Percentiles rank a stretch among this genome's conserved stretches.
Conservation (phyloP, 64 coral and sea anemone genomes). For the Actinia tenebrosa region DNA sequence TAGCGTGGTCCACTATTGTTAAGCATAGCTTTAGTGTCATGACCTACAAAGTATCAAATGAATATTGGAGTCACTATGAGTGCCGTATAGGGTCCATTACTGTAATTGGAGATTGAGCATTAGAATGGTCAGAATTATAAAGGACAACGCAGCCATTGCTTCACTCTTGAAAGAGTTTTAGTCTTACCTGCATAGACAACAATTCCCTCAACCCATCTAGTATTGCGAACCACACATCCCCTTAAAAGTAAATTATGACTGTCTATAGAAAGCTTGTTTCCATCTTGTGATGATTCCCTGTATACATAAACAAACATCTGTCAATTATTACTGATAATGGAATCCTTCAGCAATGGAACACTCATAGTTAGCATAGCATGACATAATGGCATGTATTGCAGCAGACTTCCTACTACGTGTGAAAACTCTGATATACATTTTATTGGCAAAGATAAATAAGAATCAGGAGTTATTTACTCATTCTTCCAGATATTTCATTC, state of each 20-base stretch:
- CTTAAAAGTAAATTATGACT: constrained; percentile 92
- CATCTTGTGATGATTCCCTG: constrained; percentile 36
- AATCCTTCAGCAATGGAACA: neutral
- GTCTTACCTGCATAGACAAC: constrained; percentile 94
- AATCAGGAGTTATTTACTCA: no score
- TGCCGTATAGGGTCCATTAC: no score
- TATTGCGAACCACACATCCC: constrained; percentile 94
- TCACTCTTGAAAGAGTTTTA: no score
- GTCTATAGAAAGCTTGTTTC: constrained; percentile 59
- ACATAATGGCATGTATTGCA: no score
- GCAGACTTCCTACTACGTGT: no score
- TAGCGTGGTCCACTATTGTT: constrained; percentile 98
- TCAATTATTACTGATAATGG: neutral
- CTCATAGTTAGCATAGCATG: no score
- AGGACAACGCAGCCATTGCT: no score
- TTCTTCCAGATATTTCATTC: no score
- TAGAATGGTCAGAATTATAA: no score
- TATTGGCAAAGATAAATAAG: no score
- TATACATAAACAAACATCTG: constrained; percentile 12
- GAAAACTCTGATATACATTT: no score
- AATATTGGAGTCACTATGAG: no score
- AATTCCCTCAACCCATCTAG: constrained; percentile 81
- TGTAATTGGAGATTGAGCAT: constrained; percentile 13
- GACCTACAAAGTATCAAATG: constrained; percentile 48
- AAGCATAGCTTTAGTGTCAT: constrained; percentile 97